These are phyloP conservation scores for Sminthurides bifidus DNA, from an alignment of 1,140 invertebrate genomes.

Conservation along the genomic window DNA sequence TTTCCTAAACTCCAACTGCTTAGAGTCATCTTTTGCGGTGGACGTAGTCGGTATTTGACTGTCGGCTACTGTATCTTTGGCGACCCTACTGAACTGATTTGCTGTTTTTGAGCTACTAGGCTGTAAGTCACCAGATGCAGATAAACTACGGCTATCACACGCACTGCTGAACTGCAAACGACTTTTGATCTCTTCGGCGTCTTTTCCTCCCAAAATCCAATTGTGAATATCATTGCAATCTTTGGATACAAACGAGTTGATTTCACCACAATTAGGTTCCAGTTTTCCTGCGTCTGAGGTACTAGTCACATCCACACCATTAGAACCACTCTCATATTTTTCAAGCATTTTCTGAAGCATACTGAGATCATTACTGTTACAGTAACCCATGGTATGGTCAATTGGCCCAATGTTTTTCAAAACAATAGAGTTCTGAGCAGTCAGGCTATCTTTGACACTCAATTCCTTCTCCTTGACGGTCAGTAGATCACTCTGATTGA, in stretches of 20 bases:
- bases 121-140: background rate
- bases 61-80: background rate
- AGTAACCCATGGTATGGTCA: background rate
- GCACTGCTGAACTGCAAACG: background rate
- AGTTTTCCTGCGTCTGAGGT: background rate
- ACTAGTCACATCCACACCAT: background rate
- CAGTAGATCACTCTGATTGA: no score
- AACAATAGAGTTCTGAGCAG: background rate
- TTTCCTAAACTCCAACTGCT: background rate
- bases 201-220: background rate
- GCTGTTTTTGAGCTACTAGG: background rate
- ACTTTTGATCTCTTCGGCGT: background rate
- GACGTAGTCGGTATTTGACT: background rate
- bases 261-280: background rate
- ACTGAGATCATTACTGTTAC: constrained; percentile 1
- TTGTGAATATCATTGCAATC: background rate
- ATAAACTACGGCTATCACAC: background rate
- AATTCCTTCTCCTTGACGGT: no score
- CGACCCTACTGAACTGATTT: background rate
- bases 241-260: background rate
- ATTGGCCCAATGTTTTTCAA: background rate
- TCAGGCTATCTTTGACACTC: no score
- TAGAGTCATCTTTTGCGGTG: background rate
- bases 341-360: constrained; percentile 5
- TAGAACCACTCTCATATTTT: background rate